Base-by-base conservation (phyloP, 1,140 invertebrate species). In the Drosophila serrata region DNA sequence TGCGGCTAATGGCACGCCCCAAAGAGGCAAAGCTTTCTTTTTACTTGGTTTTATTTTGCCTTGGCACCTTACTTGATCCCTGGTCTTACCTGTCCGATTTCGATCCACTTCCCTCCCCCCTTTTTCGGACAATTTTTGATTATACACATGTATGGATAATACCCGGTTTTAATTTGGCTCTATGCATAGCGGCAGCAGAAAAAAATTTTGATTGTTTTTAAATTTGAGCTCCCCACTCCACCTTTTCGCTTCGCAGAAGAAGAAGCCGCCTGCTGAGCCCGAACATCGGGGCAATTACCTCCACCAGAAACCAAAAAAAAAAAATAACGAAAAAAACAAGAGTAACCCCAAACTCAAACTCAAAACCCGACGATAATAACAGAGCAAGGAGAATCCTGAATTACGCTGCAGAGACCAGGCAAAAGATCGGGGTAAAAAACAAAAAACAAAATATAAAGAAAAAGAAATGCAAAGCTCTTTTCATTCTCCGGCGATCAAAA, bases 371-470 rank as follows among this genome's bases (percentile, higher is more conserved):
- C 85, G 73, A 90, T 90, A 90, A 90, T 90, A 90, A 90, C 85
- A 90, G 80, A 82, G 84, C 76, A 75, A 80, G 46, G 81, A 81
- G 85, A 84, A 90, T 90, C 85, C 85, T 90, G 85, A 84, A 90
- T 90, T 90, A 90, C 85, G 85, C 85, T 72, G 77, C 69, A 74
- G 70, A 70, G 73, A 68, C 45, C 60, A 49, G 49, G 24, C 22
- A 45, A 45, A 45, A 46, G 51, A 55, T 55, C 33, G 33, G 51
- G 33, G 31, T 13, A 42, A 31, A 45, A 58, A 46, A 40, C 29
- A 60, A 82, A 64, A 37, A 39, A 40, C 49, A 24, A 70, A 39
- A 60, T 69, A 58, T 43, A 69, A 53, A 53, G n/a, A n/a, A n/a
- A n/a, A n/a, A n/a, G n/a, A 53, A 53, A 22, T 53, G 51, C 69